phyloP scores from a whole-genome alignment of 2,113 vertebrate genomes.

The Phalacrocorax carbo region DNA sequence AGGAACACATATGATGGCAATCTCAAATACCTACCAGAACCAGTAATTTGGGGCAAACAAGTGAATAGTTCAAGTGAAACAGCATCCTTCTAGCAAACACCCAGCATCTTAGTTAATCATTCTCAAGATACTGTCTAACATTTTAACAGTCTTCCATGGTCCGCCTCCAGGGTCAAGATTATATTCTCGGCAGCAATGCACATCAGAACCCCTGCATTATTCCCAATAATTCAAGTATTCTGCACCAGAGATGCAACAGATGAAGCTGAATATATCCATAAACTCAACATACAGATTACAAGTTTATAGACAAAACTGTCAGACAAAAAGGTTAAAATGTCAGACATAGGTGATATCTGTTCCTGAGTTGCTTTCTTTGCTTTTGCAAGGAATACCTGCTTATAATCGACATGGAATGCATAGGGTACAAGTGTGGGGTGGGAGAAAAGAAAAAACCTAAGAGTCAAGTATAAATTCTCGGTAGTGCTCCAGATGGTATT shows the following conservation, averaged over 20 bases:
- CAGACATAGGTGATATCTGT: background rate
- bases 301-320: background rate
- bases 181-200: background rate
- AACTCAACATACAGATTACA: background rate
- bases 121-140: background rate
- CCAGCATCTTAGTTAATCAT: background rate
- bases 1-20: background rate
- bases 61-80: background rate
- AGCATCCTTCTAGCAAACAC: background rate
- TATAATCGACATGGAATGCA: background rate
- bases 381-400: too few species aligned
- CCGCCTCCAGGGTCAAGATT: background rate
- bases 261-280: background rate
- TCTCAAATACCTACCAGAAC: background rate
- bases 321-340: background rate
- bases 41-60: background rate
- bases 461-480: background rate
- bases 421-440: too few species aligned
- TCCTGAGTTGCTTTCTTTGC: too few species aligned
- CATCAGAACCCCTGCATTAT: background rate
- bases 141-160: background rate
- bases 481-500: background rate
- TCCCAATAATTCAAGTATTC: background rate
- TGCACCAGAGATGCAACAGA: background rate
- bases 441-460: background rate